These are phyloP conservation scores for Crocuta crocuta DNA, from an alignment of 2,113 vertebrate species.

Conservation along the genomic window DNA sequence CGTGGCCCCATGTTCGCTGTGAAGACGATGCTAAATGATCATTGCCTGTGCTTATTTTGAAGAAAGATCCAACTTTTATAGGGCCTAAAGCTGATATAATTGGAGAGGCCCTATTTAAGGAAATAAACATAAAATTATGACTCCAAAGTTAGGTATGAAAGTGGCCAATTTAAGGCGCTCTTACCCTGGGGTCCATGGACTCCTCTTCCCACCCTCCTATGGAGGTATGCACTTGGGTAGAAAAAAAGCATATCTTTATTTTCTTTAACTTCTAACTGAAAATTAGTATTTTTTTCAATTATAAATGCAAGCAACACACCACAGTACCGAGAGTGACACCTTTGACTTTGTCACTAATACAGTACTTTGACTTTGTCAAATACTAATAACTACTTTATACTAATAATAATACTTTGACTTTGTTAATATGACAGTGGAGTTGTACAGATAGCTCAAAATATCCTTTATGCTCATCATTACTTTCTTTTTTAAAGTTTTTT, in stretches of 20 bases:
- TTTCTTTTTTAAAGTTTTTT: no score
- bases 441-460: not conserved
- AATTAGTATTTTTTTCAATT: not conserved
- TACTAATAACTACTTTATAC: no score
- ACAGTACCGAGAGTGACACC: not conserved
- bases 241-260: not conserved
- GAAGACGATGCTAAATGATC: not conserved
- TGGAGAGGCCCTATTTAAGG: not conserved
- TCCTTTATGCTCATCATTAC: not conserved
- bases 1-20: not conserved
- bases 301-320: not conserved
- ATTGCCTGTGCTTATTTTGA: not conserved
- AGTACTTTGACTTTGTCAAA: no score
- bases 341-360: not conserved
- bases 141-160: not conserved
- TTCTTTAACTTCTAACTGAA: not conserved
- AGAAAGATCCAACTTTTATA: not conserved
- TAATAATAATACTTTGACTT: no score
- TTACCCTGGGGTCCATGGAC: not conserved
- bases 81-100: not conserved
- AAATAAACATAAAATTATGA: not conserved
- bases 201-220: not conserved
- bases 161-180: not conserved
- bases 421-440: not conserved
- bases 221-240: not conserved